Base-by-base conservation (phyloP, 2,888 invertebrate genomes). In the Archips xylosteana region DNA sequence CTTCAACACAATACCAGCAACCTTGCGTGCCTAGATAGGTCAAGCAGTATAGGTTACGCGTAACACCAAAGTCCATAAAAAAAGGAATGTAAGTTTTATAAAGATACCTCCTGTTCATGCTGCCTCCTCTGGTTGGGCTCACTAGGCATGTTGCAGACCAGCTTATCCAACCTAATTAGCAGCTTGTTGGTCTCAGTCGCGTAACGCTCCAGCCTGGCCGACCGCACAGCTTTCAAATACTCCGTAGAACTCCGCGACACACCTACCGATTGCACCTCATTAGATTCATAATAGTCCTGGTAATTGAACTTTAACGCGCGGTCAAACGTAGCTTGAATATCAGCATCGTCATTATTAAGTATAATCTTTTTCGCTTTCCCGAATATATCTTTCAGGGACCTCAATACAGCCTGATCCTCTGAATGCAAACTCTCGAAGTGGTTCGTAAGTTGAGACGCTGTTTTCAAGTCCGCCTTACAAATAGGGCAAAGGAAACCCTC, bases 401-500 rank as follows among this genome's bases (percentile, higher is more conserved):
- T 97, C 15, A 98, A 88, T 67, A 97, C 96, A 89, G 97, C 98
- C 83, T 97, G 97, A 82, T 98, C 98, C 86, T 98, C 97, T 74
- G 97, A 96, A 88, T 99, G 99, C 70, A 96, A 95, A 76, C 97
- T 97, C 88, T 98, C 98, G 85, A 99, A 99, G 91, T 99, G 99
- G 78, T 96, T 95, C 70, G 97, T 97, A 71, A 99, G 95, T 85
- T 97, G 97, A 69, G 96, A 95, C 6, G 98, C 96, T 13, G 98
- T 97, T 85, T 97, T 97, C 63, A 98, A 95, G 89, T 99, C 99
- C 54, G 97, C 96, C 92, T 98, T 97, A 85, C 99, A 99, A 82
- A 99, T 98, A 0, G 99, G 99, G 89, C 99, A 99, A 10, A 99
- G 94, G 86, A 99, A 99, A 5, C 99, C 99, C 90, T 99, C 99